Conservation (phyloP, 2,113 vertebrate genomes). For the Esox niger region DNA sequence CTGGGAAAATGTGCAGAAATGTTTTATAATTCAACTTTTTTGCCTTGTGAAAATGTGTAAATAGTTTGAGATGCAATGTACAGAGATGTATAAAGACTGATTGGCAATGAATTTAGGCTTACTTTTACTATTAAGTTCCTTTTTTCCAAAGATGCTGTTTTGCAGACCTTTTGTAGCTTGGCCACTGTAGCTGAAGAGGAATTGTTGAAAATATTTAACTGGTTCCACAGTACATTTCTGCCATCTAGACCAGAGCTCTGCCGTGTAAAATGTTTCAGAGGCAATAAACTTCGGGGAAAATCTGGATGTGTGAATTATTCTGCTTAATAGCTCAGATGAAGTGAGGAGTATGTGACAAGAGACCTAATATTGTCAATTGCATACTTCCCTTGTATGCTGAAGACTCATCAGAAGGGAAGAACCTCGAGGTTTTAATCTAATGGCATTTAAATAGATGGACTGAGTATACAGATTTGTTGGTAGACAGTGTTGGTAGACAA, state of each 20-base stretch:
- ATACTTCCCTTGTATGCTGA: too few relatives aligned
- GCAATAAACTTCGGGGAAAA: slow-evolving; percentile 44
- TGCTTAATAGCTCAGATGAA: too few relatives aligned
- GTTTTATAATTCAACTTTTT: slow-evolving; percentile 56
- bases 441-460: too few relatives aligned
- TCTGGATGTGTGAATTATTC: not conserved
- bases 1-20: slow-evolving; percentile 47
- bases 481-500: too few relatives aligned
- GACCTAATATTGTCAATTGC: too few relatives aligned
- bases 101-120: slow-evolving; percentile 33
- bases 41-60: slow-evolving; percentile 64
- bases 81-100: slow-evolving; percentile 72
- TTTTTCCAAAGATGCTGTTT: slow-evolving; percentile 66
- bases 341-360: too few relatives aligned
- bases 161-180: slow-evolving; percentile 53
- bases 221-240: slow-evolving; percentile 6
- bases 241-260: slow-evolving; percentile 17
- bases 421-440: too few relatives aligned
- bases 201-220: slow-evolving; percentile 39
- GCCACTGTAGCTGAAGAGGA: slow-evolving; percentile 40
- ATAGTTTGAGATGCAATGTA: slow-evolving; percentile 72
- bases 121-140: slow-evolving; percentile 47
- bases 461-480: too few relatives aligned
- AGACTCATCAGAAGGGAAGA: too few relatives aligned
- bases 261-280: slow-evolving; percentile 31